Evolutionary conservation across 2,797 vertebrate species (phyloP).

Genomic region (Pantherophis alleghaniensis): DNA sequence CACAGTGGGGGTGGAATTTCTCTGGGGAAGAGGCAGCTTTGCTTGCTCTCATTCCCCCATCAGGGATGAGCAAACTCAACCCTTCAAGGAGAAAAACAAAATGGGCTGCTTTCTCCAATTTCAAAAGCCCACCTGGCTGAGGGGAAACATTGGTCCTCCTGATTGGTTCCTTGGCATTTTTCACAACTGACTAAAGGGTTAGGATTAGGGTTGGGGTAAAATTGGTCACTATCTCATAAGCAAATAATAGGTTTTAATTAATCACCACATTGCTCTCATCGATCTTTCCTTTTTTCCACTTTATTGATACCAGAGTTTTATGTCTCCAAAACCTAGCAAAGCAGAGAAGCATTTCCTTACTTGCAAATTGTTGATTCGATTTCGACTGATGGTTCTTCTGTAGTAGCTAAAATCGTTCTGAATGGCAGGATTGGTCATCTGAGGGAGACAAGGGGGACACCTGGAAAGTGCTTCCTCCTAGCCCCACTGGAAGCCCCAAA

Average conservation of each 20-base stretch:
- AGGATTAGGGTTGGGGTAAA: not conserved
- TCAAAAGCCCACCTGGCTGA: not conserved
- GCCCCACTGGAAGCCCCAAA: not conserved
- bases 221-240: not conserved
- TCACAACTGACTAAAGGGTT: not conserved
- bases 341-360: constrained; percentile 50
- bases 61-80: not conserved
- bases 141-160: not conserved
- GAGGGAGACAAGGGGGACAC: not conserved
- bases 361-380: constrained; percentile 89
- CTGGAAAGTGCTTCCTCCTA: not conserved
- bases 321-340: not conserved
- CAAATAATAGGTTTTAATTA: not conserved
- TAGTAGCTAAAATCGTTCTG: constrained; percentile 95
- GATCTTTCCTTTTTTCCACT: not conserved
- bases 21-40: not conserved
- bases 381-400: constrained; percentile 89
- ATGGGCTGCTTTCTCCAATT: not conserved
- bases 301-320: too few species aligned
- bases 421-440: constrained; percentile 95
- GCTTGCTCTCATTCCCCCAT: not conserved
- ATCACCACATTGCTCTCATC: not conserved
- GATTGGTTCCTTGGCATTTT: not conserved
- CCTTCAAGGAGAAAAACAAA: not conserved
- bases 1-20: not conserved